Evolutionary conservation across 2,888 invertebrate species (phyloP).

Genomic region (Epistrophe eligans): DNA sequence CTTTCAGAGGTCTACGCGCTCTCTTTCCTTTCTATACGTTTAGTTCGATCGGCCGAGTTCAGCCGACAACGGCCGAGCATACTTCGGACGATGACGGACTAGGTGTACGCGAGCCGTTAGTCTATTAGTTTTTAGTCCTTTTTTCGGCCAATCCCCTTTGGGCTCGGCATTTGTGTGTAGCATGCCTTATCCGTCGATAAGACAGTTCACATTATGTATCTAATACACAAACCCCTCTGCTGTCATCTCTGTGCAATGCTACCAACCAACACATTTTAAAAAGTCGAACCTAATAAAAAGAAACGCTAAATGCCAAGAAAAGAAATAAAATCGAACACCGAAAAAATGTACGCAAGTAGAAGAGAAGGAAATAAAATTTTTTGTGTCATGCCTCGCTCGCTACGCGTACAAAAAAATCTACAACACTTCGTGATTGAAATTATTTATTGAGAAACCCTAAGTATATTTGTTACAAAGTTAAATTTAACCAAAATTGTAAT

Average conservation of each 20-base stretch:
- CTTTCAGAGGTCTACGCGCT: no score
- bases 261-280: conserved; percentile 42
- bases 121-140: no score
- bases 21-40: no score
- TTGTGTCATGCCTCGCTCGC: conserved; percentile 75
- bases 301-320: conserved; percentile 70
- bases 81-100: no score
- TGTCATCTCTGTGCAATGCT: conserved; percentile 35
- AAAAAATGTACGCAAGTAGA: conserved; percentile 73
- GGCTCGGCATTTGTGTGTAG: neutral
- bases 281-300: conserved; percentile 21
- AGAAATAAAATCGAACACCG: conserved; percentile 70
- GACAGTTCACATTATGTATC: neutral
- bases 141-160: no score
- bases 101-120: no score
- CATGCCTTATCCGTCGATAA: conserved; percentile 16
- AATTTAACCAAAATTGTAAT: conserved; percentile 43
- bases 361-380: conserved; percentile 74
- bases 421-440: conserved; percentile 67
- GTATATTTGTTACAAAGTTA: conserved; percentile 35
- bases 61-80: no score
- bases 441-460: conserved; percentile 53
- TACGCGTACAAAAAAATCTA: conserved; percentile 66
- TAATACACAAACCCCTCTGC: conserved; percentile 46
- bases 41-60: no score